Conservation (phyloP, 1,140 invertebrate species). For the Drosophila murphyi region DNA sequence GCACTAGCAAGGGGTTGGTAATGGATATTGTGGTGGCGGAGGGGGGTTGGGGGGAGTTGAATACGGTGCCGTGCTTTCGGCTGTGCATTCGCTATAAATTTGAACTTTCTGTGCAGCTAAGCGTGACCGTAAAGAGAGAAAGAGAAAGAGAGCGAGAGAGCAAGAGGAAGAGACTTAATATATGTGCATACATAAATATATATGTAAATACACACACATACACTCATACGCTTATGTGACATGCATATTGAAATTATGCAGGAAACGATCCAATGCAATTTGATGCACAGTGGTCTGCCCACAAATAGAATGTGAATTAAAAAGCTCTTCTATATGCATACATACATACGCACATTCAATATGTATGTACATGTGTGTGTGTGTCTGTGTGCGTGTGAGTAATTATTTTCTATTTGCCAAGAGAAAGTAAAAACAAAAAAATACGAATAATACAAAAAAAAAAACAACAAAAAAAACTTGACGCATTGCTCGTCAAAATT, state of each 20-base stretch:
- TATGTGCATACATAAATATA: slow-evolving; percentile 42
- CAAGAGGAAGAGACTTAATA: slow-evolving; percentile 19
- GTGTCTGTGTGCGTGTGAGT: slow-evolving; percentile 25
- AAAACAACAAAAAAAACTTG: slow-evolving; percentile 21
- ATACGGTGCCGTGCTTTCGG: slow-evolving; percentile 26
- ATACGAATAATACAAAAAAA: slow-evolving; percentile 5
- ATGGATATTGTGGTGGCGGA: background rate
- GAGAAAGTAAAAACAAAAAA: slow-evolving; percentile 75
- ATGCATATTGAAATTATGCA: slow-evolving; percentile 65
- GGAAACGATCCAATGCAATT: slow-evolving; percentile 38
- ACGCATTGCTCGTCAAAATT: slow-evolving; percentile 74
- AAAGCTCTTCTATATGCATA: slow-evolving; percentile 29
- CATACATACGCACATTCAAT: background rate
- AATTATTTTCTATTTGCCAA: slow-evolving; percentile 79
- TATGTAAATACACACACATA: background rate
- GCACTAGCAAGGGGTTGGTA: background rate
- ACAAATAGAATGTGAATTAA: slow-evolving; percentile 25
- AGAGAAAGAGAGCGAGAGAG: slow-evolving; percentile 3
- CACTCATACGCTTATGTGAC: slow-evolving; percentile 43
- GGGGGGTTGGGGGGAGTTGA: background rate
- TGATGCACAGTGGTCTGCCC: slow-evolving; percentile 30
- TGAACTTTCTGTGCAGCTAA: slow-evolving; percentile 78
- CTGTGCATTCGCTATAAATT: slow-evolving; percentile 42
- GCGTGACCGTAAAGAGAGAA: slow-evolving; percentile 41
- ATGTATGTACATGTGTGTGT: slow-evolving; percentile 1